Evolutionary conservation across 2,797 vertebrate genomes (phyloP).

Genomic region (Setipinna tenuifilis): DNA sequence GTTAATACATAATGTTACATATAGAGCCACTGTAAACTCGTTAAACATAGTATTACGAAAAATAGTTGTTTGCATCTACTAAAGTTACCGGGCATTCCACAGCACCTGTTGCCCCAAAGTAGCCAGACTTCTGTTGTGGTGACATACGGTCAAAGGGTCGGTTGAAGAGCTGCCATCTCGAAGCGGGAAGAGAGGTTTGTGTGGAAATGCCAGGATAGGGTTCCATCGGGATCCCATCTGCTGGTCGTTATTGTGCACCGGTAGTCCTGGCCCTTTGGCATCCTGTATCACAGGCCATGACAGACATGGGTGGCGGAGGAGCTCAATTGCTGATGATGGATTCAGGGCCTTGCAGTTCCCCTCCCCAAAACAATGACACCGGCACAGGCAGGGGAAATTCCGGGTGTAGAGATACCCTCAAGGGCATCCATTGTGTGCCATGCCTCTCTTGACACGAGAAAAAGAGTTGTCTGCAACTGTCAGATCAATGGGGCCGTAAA

Average conservation of each 20-base stretch:
- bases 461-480: constrained; percentile 10
- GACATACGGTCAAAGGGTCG: neutral
- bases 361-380: constrained; percentile 64
- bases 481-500: neutral
- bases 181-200: neutral
- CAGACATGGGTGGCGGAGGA: constrained; percentile 56
- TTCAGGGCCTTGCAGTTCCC: constrained; percentile 62
- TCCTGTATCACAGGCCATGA: constrained; percentile 60
- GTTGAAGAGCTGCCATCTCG: neutral
- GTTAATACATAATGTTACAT: no score
- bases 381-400: constrained; percentile 55
- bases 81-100: neutral
- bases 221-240: constrained; percentile 57
- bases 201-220: constrained; percentile 55
- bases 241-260: constrained; percentile 52
- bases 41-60: no score
- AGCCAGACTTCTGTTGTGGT: neutral
- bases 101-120: neutral
- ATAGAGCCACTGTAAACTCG: no score
- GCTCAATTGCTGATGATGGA: constrained; percentile 65
- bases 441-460: constrained; percentile 56
- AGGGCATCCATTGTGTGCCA: constrained; percentile 68
- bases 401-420: constrained; percentile 49
- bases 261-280: constrained; percentile 56
- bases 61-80: no score